phyloP scores from a whole-genome alignment of 2,797 vertebrate genomes.

The Pipistrellus pygmaeus region DNA sequence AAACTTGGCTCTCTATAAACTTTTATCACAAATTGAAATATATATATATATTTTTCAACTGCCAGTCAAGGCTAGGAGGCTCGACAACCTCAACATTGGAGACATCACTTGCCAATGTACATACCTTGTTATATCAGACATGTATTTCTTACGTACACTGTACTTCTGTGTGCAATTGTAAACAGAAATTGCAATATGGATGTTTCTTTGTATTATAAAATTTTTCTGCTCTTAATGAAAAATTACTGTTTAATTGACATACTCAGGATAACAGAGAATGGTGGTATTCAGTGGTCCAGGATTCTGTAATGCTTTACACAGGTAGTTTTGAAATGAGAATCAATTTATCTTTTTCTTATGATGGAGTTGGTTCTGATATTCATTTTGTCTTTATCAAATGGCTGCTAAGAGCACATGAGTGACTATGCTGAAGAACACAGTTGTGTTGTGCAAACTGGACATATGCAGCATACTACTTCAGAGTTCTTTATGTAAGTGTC shows the following conservation, averaged over 20 bases:
- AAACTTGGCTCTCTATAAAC: conserved; percentile 88
- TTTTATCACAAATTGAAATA: conserved; percentile 86
- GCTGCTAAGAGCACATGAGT: conserved; percentile 84
- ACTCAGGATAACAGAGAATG: conserved; percentile 98
- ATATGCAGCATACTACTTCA: conserved; percentile 83
- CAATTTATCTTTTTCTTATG: conserved; percentile 81
- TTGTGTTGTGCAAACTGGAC: conserved; percentile 76
- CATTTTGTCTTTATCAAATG: conserved; percentile 81
- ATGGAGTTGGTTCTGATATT: conserved; percentile 84
- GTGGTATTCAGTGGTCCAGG: conserved; percentile 90
- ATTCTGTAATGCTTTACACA: conserved; percentile 88
- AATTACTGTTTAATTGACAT: conserved; percentile 95
- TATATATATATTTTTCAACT: conserved; percentile 88
- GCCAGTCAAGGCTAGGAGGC: conserved; percentile 89
- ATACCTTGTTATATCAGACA: conserved; percentile 91
- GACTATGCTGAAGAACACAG: conserved; percentile 76
- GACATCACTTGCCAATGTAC: conserved; percentile 91
- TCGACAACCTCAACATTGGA: conserved; percentile 90
- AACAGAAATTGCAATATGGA: conserved; percentile 91
- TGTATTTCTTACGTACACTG: conserved; percentile 91
- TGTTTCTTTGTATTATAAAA: conserved; percentile 96
- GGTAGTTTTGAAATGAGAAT: conserved; percentile 86
- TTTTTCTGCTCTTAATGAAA: conserved; percentile 93
- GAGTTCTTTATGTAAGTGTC: conserved; percentile 75
- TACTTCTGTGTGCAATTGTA: conserved; percentile 93